A percentile compares a stretch with the other conserved stretches of the same genome.
phyloP scores from a whole-genome alignment of 2,113 vertebrate genomes.

The Pomatostomus ruficeps region DNA sequence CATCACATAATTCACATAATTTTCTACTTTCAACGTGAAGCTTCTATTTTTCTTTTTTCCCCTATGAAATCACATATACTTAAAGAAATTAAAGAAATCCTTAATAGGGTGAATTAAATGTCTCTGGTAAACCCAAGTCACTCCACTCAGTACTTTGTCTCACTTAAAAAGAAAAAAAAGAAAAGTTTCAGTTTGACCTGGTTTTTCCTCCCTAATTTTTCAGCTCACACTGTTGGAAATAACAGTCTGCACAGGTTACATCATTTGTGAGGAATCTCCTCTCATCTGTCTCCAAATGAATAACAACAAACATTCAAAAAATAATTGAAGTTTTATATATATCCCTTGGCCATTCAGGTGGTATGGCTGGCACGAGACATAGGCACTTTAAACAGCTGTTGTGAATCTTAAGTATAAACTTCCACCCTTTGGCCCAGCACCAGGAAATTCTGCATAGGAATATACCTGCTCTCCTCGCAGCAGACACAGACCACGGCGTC shows the following conservation, averaged over 20 bases:
- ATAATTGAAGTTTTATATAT: conserved; percentile 68
- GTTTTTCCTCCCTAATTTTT: conserved; percentile 62
- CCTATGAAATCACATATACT: not conserved
- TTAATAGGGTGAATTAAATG: not conserved
- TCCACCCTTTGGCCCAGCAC: conserved; percentile 31
- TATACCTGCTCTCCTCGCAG: conserved; percentile 34
- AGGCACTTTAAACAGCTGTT: conserved; percentile 60
- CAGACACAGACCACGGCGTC: accelerated
- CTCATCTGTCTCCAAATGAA: conserved; percentile 62
- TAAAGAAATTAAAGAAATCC: not conserved
- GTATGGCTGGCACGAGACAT: conserved; percentile 52
- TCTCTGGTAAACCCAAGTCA: not conserved
- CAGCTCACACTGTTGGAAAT: conserved; percentile 55
- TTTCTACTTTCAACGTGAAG: not conserved
- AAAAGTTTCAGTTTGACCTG: conserved; percentile 51
- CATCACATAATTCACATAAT: not conserved
- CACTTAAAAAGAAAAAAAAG: not conserved
- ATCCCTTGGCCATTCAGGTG: conserved; percentile 66
- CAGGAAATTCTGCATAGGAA: conserved; percentile 44
- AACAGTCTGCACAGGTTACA: conserved; percentile 56
- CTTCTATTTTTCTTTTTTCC: not conserved
- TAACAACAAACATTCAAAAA: conserved; percentile 62
- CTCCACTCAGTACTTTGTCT: not conserved
- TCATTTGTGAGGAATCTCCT: conserved; percentile 55
- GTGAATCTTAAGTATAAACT: conserved; percentile 59